These are phyloP conservation scores for Lutraria lutraria DNA, from an alignment of 2,888 invertebrate genomes.

Conservation along the genomic window DNA sequence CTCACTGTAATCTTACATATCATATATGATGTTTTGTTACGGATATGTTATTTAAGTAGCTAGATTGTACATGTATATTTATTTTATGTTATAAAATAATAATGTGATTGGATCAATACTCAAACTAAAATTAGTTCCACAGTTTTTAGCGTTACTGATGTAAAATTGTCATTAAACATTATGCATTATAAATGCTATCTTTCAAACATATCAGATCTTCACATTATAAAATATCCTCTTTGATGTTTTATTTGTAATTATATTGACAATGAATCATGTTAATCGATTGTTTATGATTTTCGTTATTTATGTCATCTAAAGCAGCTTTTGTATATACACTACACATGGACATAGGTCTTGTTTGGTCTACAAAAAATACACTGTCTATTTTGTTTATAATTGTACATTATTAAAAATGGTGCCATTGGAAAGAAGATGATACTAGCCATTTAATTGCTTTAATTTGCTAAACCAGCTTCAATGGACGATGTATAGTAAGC, in stretches of 20 bases:
- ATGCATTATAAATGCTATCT: not conserved
- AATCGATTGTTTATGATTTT: not conserved
- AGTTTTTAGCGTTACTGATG: not conserved
- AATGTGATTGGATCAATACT: not conserved
- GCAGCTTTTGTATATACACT: no score
- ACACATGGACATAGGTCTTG: no score
- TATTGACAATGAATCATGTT: not conserved
- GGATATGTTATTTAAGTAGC: not conserved
- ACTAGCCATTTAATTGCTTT: no score
- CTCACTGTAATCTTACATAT: not conserved
- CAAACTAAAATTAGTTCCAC: not conserved
- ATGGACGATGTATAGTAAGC: no score
- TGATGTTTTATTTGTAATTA: not conserved
- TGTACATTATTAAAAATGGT: no score
- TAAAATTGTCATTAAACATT: not conserved
- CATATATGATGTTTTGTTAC: not conserved
- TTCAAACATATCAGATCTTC: not conserved
- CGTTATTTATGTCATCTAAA: no score
- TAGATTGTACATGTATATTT: not conserved
- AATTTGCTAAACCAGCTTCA: no score
- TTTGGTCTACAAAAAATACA: no score
- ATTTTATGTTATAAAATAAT: not conserved
- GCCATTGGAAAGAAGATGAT: no score
- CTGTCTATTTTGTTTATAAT: no score
- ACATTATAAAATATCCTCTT: not conserved